Evolutionary conservation across 2,113 vertebrate species (phyloP).

Genomic region (Solenodon paradoxus): DNA sequence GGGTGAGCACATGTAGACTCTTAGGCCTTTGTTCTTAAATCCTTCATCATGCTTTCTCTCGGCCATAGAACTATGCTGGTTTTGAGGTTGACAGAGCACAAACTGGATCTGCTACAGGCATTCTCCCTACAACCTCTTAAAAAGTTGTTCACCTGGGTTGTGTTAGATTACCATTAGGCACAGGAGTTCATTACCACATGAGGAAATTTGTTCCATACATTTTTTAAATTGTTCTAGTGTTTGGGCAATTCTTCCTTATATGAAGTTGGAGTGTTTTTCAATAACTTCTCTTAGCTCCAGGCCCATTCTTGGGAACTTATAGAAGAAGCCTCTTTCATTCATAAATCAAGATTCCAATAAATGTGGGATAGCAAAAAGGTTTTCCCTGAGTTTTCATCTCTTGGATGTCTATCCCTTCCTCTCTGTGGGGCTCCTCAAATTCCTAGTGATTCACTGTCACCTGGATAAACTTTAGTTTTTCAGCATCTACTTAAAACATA

Average conservation of each 20-base stretch:
- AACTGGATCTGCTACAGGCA: neutral
- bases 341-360: neutral
- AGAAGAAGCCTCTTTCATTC: neutral
- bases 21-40: neutral
- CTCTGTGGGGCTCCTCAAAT: neutral
- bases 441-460: neutral
- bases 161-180: neutral
- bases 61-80: neutral
- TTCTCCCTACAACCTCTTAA: neutral
- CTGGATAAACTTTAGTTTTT: neutral
- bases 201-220: neutral
- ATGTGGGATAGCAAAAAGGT: neutral
- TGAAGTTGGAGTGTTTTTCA: neutral
- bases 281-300: neutral
- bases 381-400: neutral
- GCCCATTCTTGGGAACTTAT: neutral
- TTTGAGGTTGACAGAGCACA: neutral
- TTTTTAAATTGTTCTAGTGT: neutral
- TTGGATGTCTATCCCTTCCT: neutral
- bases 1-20: neutral
- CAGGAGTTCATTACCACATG: neutral
- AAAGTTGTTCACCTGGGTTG: neutral
- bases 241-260: neutral
- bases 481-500: neutral
- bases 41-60: neutral